Conservation (phyloP, 1,140 invertebrate species). For the Latrodectus geometricus region DNA sequence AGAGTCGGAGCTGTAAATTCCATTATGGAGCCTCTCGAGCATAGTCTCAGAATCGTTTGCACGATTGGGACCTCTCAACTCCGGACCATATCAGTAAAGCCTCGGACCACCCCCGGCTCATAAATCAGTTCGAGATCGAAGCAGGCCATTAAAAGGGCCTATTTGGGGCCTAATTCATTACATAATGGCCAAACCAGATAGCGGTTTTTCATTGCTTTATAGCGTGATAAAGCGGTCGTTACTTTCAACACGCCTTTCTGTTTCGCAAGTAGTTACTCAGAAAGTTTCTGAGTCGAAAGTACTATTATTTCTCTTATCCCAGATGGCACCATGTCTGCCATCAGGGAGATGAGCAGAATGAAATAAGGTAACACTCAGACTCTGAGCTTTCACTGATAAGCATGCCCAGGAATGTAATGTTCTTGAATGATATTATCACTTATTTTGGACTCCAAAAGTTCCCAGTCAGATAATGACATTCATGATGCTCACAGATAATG, state of each 20-base stretch:
- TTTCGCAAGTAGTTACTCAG: constrained; percentile 16
- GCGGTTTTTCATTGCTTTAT: constrained; percentile 44
- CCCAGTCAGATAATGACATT: too few species aligned
- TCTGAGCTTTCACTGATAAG: neutral
- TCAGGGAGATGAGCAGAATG: neutral
- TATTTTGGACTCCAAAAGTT: too few species aligned
- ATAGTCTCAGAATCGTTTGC: constrained; percentile 11
- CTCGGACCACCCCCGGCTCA: constrained; percentile 33
- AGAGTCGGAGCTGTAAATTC: neutral
- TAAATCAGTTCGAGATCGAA: constrained; percentile 46
- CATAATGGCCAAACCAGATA: constrained; percentile 50
- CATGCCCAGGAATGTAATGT: neutral
- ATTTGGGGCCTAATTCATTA: constrained; percentile 50
- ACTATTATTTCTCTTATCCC: constrained; percentile 17
- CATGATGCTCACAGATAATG: too few species aligned
- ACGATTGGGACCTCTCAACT: constrained; percentile 43
- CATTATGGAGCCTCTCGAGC: neutral
- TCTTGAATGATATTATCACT: neutral
- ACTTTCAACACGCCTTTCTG: constrained; percentile 48
- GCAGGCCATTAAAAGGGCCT: constrained; percentile 29
- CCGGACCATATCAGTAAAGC: constrained; percentile 17
- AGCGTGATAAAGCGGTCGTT: constrained; percentile 54
- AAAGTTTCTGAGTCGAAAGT: neutral
- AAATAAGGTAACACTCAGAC: neutral
- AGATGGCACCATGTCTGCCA: constrained; percentile 4